Evolutionary conservation across 2,797 vertebrate species (phyloP), one percentile per base, ranked within the genome.

Genomic region (Acanthis flammea): DNA sequence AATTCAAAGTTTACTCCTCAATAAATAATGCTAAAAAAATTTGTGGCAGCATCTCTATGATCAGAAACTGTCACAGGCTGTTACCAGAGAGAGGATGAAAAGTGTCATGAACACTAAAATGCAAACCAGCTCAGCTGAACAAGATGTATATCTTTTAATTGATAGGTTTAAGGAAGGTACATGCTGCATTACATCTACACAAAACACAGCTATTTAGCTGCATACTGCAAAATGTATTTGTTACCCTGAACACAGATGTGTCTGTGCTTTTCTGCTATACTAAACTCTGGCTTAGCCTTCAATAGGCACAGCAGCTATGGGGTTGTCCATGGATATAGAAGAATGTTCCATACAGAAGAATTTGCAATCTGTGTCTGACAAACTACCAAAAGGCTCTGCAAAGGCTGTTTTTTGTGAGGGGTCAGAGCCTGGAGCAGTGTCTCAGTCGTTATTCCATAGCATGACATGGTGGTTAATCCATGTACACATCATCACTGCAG

Each of bases 401-500:
- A 65, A 91, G 35, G 44, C 25, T 72, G 19, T 12, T 51, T 58
- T 16, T 24, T 2, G 6, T 33, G n/a, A 51, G 39, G 37, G 23
- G 39, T 10, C 39, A n/a, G 54, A 60, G 27, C 81, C 60, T 51
- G 45, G 19, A 67, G 72, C 11, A 13, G 28, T 12, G n/a, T 51
- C 45, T n/a, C 2, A 0, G 27, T 45, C 30, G 7, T n/a, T 45
- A 68, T 39, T 85, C 39, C 39, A 45, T 1, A 39, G 4, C 82
- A 76, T 14, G 58, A 61, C 19, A 15, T 41, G 37, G 37, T 41
- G 37, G 19, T 22, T 30, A 41, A 22, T 61, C 6, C 37, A 41
- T 30, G 13, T 15, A n/a, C 5, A n/a, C 5, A 2, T 12, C 47
- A 45, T 30, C 5, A 2, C 33, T 53, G 19, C 12, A 6, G 7